Evolutionary conservation across 2,113 vertebrate genomes (phyloP), one percentile per base, ranked within the genome.

Genomic region (Scopus umbretta): DNA sequence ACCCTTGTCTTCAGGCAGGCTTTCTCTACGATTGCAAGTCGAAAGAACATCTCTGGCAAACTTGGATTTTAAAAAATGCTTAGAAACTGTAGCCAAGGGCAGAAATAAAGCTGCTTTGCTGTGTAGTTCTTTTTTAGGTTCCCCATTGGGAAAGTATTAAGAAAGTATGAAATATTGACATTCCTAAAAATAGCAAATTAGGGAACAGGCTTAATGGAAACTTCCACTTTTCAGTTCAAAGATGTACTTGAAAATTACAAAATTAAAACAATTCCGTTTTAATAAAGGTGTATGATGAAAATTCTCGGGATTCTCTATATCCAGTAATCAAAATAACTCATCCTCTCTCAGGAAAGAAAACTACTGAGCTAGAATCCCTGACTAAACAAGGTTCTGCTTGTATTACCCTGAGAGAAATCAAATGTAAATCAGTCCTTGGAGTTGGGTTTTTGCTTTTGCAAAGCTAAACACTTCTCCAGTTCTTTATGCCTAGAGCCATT

Each of bases 41-140:
- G 58, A 79, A 73, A 92, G 76, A 83, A 62, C 6, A 13, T 79
- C 49, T 70, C 72, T 92, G 68, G 56, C 61, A 84, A 65, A 59
- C 55, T 25, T 74, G 68, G 49, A 12, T 94, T 93, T 89, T 78
- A 42, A 92, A 92, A 88, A 88, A 68, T 70, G 32, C 43, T 94
- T 85, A 87, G 71, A 70, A 97, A 82, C 34, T 70, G 36, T 94
- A 95, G 88, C 92, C 13, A 0, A 87, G 56, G 91, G 91, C 88
- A 7, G 4, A 89, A 86, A 85, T 91, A 94, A 95, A 96, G 70
- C 70, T 92, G 70, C 73, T 91, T 92, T 91, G 22, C 80, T 92
- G 30, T 22, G 14, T 42, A 36, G 49, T 56, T 68, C 30, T 88
- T 83, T 83, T 83, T 84, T n/a, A 73, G 26, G 16, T 76, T 87